A percentile compares a stretch with the other conserved stretches of the same genome.
Evolutionary conservation across 2,888 invertebrate genomes (phyloP).

Genomic region (Dioctria rufipes): DNA sequence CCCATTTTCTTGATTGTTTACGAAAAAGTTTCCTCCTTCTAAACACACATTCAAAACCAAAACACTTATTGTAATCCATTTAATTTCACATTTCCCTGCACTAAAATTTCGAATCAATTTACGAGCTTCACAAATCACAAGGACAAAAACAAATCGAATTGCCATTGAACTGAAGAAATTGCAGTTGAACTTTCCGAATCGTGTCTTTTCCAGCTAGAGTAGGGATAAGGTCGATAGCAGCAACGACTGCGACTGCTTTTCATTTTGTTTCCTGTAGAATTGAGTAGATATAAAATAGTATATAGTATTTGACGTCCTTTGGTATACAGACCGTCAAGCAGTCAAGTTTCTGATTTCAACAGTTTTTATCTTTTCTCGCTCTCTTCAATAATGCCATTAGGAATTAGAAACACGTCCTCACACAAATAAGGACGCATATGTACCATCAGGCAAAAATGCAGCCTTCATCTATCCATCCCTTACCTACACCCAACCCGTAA

Average conservation of each 20-base stretch:
- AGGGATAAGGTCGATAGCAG: no score
- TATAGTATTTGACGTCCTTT: slow-evolving; percentile 32
- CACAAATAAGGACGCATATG: slow-evolving; percentile 47
- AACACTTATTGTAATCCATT: no score
- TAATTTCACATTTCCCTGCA: no score
- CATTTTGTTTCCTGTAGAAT: slow-evolving; percentile 10
- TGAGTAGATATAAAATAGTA: neutral
- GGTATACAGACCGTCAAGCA: slow-evolving; percentile 17
- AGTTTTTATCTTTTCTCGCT: slow-evolving; percentile 32
- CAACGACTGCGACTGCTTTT: neutral
- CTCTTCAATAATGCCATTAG: slow-evolving; percentile 30
- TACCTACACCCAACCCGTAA: neutral
- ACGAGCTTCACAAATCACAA: no score
- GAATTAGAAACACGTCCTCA: slow-evolving; percentile 50
- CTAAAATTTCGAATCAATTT: no score
- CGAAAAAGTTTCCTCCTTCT: no score
- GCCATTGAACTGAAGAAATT: neutral
- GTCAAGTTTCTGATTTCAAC: slow-evolving; percentile 40
- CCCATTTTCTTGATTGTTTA: no score
- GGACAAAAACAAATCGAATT: no score
- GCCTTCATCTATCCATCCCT: no score
- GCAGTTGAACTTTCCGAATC: slow-evolving; percentile 12
- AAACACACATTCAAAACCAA: no score
- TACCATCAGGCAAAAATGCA: neutral
- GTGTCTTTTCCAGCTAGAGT: neutral